Conservation (phyloP, 2,797 vertebrate species). For the Bufotes viridis region DNA sequence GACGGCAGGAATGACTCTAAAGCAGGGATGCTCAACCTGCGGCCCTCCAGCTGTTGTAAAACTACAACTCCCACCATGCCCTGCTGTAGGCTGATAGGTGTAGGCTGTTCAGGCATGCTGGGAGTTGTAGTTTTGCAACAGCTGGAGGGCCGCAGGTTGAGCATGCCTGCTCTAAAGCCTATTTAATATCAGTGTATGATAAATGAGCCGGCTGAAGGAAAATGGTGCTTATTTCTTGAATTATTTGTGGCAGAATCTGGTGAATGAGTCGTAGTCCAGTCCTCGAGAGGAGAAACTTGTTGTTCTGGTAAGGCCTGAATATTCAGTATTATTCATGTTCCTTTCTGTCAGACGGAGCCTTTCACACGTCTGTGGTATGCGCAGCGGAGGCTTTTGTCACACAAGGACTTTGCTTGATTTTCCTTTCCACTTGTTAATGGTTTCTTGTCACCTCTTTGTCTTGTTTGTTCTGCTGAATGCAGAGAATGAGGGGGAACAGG, state of each 20-base stretch:
- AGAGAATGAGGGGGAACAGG: not conserved
- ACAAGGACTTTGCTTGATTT: not conserved
- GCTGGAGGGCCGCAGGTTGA: no score
- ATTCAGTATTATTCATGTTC: not conserved
- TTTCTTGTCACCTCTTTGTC: not conserved
- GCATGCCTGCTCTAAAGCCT: no score
- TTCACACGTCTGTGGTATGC: not conserved
- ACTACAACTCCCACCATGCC: no score
- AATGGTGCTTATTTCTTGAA: not conserved
- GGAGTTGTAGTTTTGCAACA: no score
- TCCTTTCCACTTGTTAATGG: conserved; percentile 7
- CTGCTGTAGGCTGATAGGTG: no score
- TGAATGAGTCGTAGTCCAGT: not conserved
- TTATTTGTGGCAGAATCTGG: not conserved
- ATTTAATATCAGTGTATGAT: no score
- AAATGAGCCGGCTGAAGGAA: no score
- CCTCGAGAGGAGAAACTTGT: not conserved
- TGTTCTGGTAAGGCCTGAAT: not conserved
- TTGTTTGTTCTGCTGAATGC: conserved; percentile 7
- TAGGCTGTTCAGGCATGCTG: no score
- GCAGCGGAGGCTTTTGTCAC: not conserved
- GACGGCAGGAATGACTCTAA: no score
- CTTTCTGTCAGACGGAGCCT: not conserved
- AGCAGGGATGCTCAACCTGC: no score
- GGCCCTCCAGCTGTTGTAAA: no score